A percentile compares a stretch with the other conserved stretches of the same genome.
phyloP scores from a whole-genome alignment of 2,113 vertebrate species.

The Xenotilapia flavipinnis region DNA sequence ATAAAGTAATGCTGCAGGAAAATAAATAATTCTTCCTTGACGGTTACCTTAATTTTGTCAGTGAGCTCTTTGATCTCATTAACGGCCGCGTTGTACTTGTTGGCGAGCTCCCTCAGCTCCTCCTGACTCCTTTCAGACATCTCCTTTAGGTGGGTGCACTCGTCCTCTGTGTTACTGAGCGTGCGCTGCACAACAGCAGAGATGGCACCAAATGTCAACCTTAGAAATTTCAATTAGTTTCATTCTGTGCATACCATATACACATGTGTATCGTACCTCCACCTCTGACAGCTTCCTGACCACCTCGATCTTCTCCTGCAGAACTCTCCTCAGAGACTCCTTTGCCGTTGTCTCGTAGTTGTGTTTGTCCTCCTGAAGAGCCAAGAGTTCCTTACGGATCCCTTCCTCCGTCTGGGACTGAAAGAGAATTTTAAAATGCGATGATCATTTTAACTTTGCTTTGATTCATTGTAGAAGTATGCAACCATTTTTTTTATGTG shows the following conservation, averaged over 20 bases:
- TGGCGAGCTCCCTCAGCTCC: slow-evolving; percentile 91
- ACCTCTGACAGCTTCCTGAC: slow-evolving; percentile 97
- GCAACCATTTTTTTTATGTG: not conserved
- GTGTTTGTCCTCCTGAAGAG: slow-evolving; percentile 97
- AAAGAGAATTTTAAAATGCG: not conserved
- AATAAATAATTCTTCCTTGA: not conserved
- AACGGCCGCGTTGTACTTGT: slow-evolving; percentile 95
- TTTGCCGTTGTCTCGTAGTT: slow-evolving; percentile 99
- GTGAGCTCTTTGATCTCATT: slow-evolving; percentile 97
- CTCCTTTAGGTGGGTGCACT: slow-evolving; percentile 98
- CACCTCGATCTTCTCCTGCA: slow-evolving; percentile 99
- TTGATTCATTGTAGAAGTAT: not conserved
- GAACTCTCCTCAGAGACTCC: slow-evolving; percentile 96
- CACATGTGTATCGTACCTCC: slow-evolving; percentile 75
- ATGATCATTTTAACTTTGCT: not conserved
- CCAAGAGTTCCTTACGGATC: slow-evolving; percentile 91
- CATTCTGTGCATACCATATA: not conserved
- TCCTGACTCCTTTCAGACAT: slow-evolving; percentile 95
- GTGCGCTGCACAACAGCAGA: slow-evolving; percentile 71
- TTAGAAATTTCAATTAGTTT: not conserved
- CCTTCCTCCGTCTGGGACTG: slow-evolving; percentile 97
- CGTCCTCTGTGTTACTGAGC: slow-evolving; percentile 97
- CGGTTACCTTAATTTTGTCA: slow-evolving; percentile 89
- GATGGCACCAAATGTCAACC: not conserved
- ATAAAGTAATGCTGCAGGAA: not conserved